Conservation (phyloP, 2,113 vertebrate species). For the Seriola rivoliana region DNA sequence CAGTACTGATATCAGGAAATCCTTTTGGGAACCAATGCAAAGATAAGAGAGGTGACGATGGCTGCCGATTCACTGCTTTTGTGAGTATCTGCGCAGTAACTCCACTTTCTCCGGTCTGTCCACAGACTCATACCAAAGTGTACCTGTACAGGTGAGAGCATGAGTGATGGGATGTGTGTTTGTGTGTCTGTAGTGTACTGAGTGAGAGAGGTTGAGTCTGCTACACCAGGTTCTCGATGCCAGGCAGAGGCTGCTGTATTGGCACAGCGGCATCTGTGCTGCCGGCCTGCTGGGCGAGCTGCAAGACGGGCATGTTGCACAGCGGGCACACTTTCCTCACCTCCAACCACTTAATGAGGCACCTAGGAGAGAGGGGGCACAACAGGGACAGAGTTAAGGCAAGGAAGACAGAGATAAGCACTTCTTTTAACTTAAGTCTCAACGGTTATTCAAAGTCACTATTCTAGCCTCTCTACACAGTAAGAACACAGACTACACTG, state of each 20-base stretch:
- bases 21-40: slow-evolving; percentile 61
- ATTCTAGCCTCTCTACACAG: neutral
- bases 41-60: slow-evolving; percentile 27
- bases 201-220: slow-evolving; percentile 1
- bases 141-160: slow-evolving; percentile 74
- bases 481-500: neutral
- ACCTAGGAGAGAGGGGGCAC: slow-evolving; percentile 83
- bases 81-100: slow-evolving; percentile 48
- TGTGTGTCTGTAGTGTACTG: slow-evolving; percentile 48
- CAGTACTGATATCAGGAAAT: slow-evolving; percentile 47
- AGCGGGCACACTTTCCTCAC: slow-evolving; percentile 98
- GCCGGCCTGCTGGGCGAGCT: slow-evolving; percentile 94
- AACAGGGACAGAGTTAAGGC: neutral
- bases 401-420: neutral
- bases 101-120: slow-evolving; percentile 48
- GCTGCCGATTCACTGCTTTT: slow-evolving; percentile 59
- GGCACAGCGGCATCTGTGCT: slow-evolving; percentile 85
- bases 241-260: slow-evolving; percentile 90
- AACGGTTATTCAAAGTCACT: neutral
- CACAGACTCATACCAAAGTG: slow-evolving; percentile 57
- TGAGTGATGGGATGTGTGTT: slow-evolving; percentile 35
- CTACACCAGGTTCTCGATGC: slow-evolving; percentile 95
- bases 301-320: slow-evolving; percentile 97
- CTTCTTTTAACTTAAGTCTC: neutral
- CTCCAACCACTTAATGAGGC: slow-evolving; percentile 99